Base-by-base conservation (phyloP, 2,797 vertebrate species). In the Chloroceryle inda region DNA sequence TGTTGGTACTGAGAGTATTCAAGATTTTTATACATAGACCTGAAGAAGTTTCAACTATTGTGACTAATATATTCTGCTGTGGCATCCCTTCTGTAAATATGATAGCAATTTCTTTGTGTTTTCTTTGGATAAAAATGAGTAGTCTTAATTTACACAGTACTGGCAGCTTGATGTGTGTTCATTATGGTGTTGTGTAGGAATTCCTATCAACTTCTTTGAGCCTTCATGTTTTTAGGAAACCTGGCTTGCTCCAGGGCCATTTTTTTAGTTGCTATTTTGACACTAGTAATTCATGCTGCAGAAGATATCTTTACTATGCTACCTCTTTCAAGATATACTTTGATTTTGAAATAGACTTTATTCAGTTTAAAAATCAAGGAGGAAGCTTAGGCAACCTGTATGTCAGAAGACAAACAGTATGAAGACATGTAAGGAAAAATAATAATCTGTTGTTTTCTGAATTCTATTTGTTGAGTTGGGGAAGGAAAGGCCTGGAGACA, bases 381-480 rank as follows among this genome's bases (percentile, higher is more conserved):
- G 3, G 11, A 61, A 67, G 20, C 52, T 88, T 27, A 73, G 27
- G 33, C 24, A 89, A 68, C 8, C 3, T 72, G 24, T 59, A 90
- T 87, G 14, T 71, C 19, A 75, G 56, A 91, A 89, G 52, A 44
- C 13, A 63, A 56, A 17, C 35, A 68, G 38, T 18, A 4, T 27
- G 23, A 71, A 64, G 37, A 38, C 9, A 26, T 29, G 15, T n/a
- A 61, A 85, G 9, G 1, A 21, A 77, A 89, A 11, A 3, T n/a
- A 93, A 37, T 13, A 5, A 42, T n/a, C 69, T 91, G 9, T 10
- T 91, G 12, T 10, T 82, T 56, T 58, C 19, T 33, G 3, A 37
- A 13, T 61, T 31, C 23, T 6, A 0, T 45, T 76, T 3, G 3
- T 61, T 26, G 17, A 52, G 6, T 0, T 59, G 18, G 3, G 10